Percentiles rank a stretch among this genome's conserved stretches.
These are phyloP conservation scores for Protodeltote pygarga DNA, from an alignment of 2,888 invertebrate genomes.

Conservation along the genomic window DNA sequence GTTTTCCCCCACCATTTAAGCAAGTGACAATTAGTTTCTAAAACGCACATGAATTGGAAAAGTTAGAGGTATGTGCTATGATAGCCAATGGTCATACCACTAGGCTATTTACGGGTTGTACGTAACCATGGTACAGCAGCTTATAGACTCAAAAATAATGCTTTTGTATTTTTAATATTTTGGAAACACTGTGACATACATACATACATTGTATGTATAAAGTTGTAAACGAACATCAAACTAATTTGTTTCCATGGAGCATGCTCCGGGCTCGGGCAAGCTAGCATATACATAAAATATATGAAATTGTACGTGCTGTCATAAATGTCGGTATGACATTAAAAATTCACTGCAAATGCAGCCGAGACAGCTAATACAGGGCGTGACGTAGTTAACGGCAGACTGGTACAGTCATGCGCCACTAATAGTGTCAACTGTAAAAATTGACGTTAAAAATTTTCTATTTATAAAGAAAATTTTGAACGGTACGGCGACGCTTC, in stretches of 20 bases:
- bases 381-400: slow-evolving; percentile 23
- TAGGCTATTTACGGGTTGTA: too few species aligned
- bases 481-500: background rate
- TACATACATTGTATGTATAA: background rate
- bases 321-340: slow-evolving; percentile 37
- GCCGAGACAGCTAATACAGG: slow-evolving; percentile 35
- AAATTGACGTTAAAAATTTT: slow-evolving; percentile 31
- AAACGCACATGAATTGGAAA: too few species aligned
- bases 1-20: too few species aligned
- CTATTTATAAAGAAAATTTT: slow-evolving; percentile 20
- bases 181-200: background rate
- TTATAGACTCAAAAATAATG: too few species aligned
- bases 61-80: too few species aligned
- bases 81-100: too few species aligned
- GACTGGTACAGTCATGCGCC: slow-evolving; percentile 13
- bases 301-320: slow-evolving; percentile 38
- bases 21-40: too few species aligned
- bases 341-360: slow-evolving; percentile 49
- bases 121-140: too few species aligned
- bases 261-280: slow-evolving; percentile 1
- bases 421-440: slow-evolving; percentile 24
- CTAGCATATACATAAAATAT: slow-evolving; percentile 28
- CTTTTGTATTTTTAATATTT: background rate
- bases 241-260: slow-evolving; percentile 9
- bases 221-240: slow-evolving; percentile 2